Evolutionary conservation across 2,797 vertebrate species (phyloP).

Genomic region (Amphiprion clarkii): DNA sequence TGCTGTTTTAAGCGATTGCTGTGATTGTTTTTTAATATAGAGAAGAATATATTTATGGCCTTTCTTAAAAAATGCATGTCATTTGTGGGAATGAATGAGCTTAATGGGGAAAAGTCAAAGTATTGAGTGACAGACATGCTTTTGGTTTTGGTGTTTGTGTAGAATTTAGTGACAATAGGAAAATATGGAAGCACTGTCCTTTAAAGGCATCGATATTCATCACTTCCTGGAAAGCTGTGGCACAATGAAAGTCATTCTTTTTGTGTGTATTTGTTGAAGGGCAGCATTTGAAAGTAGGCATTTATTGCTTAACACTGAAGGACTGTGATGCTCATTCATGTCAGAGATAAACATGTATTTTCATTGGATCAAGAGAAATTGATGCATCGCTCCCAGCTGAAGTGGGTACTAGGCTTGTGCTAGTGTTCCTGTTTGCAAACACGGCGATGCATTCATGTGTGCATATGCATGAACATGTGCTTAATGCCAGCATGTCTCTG

Average conservation of each 20-base stretch:
- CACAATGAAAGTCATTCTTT: too few species aligned
- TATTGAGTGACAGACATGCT: not conserved
- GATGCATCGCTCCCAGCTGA: conserved; percentile 13
- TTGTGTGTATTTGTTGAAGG: too few species aligned
- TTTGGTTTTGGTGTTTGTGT: too few species aligned
- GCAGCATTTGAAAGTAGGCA: not conserved
- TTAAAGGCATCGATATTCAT: conserved; percentile 2
- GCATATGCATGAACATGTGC: conserved; percentile 76
- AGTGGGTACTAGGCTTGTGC: conserved; percentile 9
- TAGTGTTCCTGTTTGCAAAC: conserved; percentile 40
- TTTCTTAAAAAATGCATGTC: not conserved
- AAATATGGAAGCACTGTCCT: not conserved
- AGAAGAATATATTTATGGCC: not conserved
- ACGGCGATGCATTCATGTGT: conserved; percentile 49
- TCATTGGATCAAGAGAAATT: conserved; percentile 15
- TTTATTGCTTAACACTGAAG: not conserved
- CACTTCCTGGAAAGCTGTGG: not conserved
- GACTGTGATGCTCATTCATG: not conserved
- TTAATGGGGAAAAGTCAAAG: not conserved
- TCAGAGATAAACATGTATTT: not conserved
- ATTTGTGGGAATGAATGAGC: conserved; percentile 3
- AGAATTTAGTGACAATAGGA: too few species aligned
- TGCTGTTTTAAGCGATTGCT: not conserved
- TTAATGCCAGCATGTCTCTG: conserved; percentile 55
- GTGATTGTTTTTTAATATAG: not conserved